A percentile compares a stretch with the other conserved stretches of the same genome.
These are phyloP conservation scores for Chionis minor DNA, from an alignment of 2,113 vertebrate species.

Conservation along the genomic window DNA sequence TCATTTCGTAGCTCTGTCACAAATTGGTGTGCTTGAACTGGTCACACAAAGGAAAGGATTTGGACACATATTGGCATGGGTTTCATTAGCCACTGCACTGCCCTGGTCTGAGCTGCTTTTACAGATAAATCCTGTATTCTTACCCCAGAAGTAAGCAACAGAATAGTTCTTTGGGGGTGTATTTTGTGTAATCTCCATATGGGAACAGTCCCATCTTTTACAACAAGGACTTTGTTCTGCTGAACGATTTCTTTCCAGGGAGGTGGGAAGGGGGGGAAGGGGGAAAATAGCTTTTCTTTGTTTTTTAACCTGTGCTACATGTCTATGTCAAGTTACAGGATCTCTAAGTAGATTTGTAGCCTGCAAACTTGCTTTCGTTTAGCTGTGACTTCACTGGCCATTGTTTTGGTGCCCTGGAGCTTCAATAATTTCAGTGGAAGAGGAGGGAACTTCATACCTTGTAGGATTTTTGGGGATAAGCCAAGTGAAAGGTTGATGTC, in stretches of 20 bases:
- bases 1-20: conserved; percentile 64
- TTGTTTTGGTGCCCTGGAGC: not conserved
- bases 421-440: not conserved
- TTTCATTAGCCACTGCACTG: conserved; percentile 59
- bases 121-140: conserved; percentile 46
- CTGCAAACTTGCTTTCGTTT: not conserved
- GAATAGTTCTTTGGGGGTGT: conserved; percentile 33
- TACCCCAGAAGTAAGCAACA: conserved; percentile 29
- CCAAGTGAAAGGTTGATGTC: not conserved
- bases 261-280: not conserved
- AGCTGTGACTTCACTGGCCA: not conserved
- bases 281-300: conserved; percentile 2
- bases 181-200: conserved; percentile 37
- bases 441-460: not conserved
- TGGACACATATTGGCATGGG: conserved; percentile 55
- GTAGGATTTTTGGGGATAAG: not conserved
- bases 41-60: conserved; percentile 64
- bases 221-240: not conserved
- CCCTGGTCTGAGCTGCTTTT: conserved; percentile 51
- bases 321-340: not conserved
- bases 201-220: conserved; percentile 46
- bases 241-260: not conserved
- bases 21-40: conserved; percentile 64
- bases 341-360: not conserved
- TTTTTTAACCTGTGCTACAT: not conserved